Evolutionary conservation across 2,113 vertebrate genomes (phyloP).

Genomic region (Abramis brama): DNA sequence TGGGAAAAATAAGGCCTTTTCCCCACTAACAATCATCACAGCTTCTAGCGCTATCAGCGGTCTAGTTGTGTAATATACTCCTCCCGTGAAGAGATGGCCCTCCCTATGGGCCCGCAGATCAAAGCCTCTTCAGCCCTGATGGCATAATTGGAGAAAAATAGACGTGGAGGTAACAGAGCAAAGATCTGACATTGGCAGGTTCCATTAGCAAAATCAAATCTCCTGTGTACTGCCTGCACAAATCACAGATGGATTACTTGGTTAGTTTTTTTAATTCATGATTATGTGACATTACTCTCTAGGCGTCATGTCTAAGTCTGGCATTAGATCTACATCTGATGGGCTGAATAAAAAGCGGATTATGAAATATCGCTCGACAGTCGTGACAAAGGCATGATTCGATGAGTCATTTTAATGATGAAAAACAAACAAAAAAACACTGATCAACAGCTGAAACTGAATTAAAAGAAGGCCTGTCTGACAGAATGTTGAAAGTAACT

Average conservation of each 20-base stretch:
- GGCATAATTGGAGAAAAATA: constrained; percentile 25
- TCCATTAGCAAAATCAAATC: constrained; percentile 38
- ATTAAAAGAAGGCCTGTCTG: background rate
- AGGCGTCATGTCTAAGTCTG: background rate
- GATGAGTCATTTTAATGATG: background rate
- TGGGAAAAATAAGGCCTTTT: constrained; percentile 30
- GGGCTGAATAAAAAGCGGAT: background rate
- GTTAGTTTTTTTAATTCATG: constrained; percentile 6
- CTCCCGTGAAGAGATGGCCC: constrained; percentile 15
- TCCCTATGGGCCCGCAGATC: constrained; percentile 28
- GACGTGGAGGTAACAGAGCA: constrained; percentile 8
- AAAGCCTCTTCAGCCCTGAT: constrained; percentile 37
- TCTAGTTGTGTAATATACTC: constrained; percentile 29
- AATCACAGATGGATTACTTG: constrained; percentile 9
- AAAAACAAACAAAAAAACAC: background rate
- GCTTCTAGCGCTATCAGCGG: constrained; percentile 13
- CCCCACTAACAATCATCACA: constrained; percentile 16
- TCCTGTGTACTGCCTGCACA: background rate
- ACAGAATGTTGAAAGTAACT: background rate
- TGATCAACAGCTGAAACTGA: background rate
- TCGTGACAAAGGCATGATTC: background rate
- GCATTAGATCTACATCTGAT: background rate
- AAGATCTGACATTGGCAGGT: constrained; percentile 26
- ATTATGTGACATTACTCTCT: constrained; percentile 12
- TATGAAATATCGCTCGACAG: background rate